Evolutionary conservation across 2,888 invertebrate species (phyloP).

Genomic region (Andricus curvator): DNA sequence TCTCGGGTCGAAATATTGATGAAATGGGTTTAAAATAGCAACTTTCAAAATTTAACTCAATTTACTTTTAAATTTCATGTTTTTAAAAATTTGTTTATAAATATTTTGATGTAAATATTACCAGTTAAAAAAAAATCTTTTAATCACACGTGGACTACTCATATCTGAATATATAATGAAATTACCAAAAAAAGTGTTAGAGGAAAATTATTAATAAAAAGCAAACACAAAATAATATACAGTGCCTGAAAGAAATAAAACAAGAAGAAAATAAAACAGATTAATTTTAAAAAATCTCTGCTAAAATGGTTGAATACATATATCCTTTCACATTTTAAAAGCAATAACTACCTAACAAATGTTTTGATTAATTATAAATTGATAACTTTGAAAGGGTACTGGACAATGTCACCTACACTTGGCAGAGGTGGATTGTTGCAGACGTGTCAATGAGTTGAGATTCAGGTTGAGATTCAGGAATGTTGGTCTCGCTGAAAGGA

Average conservation of each 20-base stretch:
- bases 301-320: conserved; percentile 57
- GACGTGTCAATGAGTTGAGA: conserved; percentile 91
- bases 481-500: conserved; percentile 95
- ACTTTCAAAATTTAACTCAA: no score
- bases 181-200: background rate
- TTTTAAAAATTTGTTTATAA: no score
- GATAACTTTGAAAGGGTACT: conserved; percentile 63
- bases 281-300: conserved; percentile 54
- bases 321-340: conserved; percentile 60
- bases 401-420: conserved; percentile 88
- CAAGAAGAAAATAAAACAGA: conserved; percentile 55
- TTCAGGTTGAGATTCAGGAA: conserved; percentile 98
- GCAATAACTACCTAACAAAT: background rate
- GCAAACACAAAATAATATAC: background rate
- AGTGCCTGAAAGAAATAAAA: background rate
- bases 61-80: no score
- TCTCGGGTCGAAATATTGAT: no score
- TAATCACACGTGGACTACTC: background rate
- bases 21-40: no score
- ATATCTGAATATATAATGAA: background rate
- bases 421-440: conserved; percentile 87
- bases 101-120: no score
- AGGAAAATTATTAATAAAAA: background rate
- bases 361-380: conserved; percentile 26
- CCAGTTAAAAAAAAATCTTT: no score